A percentile compares a stretch with the other conserved stretches of the same genome.
Evolutionary conservation across 2,888 invertebrate species (phyloP).

Genomic region (Cyclophora albipunctata): DNA sequence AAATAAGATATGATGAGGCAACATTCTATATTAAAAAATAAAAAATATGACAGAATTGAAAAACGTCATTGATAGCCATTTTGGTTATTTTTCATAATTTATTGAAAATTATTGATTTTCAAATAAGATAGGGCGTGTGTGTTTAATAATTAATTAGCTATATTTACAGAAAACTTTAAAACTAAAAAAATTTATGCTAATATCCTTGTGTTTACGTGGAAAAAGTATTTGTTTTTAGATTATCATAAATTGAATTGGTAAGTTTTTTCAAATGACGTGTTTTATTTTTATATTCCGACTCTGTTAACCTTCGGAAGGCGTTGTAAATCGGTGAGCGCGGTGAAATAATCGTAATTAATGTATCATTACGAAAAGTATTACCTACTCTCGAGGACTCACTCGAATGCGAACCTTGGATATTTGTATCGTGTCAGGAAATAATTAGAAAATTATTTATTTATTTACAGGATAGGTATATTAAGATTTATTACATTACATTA

Average conservation of each 20-base stretch:
- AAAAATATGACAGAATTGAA: constrained; percentile 11
- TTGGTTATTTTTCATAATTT: constrained; percentile 41
- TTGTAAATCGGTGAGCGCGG: no score
- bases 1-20: no score
- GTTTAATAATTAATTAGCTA: constrained; percentile 5
- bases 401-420: no score
- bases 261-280: constrained; percentile 62
- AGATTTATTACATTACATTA: no score
- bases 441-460: no score
- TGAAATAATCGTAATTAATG: no score
- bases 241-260: constrained; percentile 28
- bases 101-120: constrained; percentile 50
- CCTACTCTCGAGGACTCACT: no score
- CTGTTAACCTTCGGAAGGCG: not conserved
- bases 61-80: constrained; percentile 42
- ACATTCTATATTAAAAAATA: not conserved
- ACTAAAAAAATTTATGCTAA: no score
- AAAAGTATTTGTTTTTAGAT: constrained; percentile 2
- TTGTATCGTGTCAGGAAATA: no score
- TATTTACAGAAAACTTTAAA: no score
- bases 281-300: not conserved
- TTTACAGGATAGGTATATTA: no score
- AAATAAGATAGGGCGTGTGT: constrained; percentile 21
- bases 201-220: not conserved
- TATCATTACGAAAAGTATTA: no score